Percentiles rank a stretch among this genome's conserved stretches.
Conservation (phyloP, 1,140 invertebrate genomes). For the Lerema accius region DNA sequence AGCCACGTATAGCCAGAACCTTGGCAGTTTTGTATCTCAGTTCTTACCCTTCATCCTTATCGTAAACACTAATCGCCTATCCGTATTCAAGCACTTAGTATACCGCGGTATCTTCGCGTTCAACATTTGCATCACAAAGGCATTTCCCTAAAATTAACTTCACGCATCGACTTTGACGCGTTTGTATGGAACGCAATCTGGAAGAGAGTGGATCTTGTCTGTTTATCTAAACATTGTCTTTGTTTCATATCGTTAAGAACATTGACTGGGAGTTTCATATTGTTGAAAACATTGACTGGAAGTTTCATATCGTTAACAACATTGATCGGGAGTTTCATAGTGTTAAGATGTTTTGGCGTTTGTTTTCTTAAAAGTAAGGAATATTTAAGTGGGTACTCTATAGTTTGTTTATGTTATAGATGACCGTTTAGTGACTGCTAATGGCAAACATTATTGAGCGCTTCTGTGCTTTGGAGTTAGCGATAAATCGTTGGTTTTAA, state of each 20-base stretch:
- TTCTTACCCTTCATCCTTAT: conserved; percentile 3
- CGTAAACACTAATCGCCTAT: conserved; percentile 7
- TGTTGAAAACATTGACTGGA: not conserved
- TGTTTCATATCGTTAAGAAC: conserved; percentile 4
- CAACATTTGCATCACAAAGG: conserved; percentile 23
- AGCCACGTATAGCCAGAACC: no score
- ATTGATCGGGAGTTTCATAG: no score
- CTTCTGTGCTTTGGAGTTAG: no score
- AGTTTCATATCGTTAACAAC: no score
- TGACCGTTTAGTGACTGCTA: no score
- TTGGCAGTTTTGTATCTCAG: no score
- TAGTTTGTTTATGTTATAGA: no score
- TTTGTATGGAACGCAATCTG: conserved; percentile 2
- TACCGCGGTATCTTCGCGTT: not conserved
- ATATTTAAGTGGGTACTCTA: no score
- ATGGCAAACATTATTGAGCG: no score
- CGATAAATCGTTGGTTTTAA: no score
- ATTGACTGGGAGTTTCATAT: not conserved
- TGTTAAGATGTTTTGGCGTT: not conserved
- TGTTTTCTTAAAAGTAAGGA: no score
- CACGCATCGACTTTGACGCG: conserved; percentile 8
- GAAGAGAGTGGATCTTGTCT: not conserved
- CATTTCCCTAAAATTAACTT: conserved; percentile 25
- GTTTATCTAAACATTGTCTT: conserved; percentile 15
- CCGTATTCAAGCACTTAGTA: conserved; percentile 14